Percentiles rank a stretch among this genome's conserved stretches.
These are phyloP conservation scores for Coelopa pilipes DNA, from an alignment of 2,888 invertebrate genomes.

Conservation along the genomic window DNA sequence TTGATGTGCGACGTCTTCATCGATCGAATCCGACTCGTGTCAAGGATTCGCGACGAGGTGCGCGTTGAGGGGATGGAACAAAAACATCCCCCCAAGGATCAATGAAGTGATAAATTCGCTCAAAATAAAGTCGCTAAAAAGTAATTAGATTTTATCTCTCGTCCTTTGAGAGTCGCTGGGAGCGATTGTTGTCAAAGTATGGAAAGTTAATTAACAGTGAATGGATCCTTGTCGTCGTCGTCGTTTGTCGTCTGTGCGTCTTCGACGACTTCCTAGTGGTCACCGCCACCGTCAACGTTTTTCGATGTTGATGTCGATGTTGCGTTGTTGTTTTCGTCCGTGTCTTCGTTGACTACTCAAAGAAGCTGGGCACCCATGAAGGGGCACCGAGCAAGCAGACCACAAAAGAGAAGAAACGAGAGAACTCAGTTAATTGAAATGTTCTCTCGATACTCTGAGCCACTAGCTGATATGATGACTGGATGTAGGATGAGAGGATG, in stretches of 20 bases:
- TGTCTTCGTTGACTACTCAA: no score
- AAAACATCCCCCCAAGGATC: neutral
- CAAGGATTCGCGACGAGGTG: neutral
- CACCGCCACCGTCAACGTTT: no score
- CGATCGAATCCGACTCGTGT: neutral
- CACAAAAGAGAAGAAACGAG: neutral
- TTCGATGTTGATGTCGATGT: no score
- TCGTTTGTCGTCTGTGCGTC: neutral
- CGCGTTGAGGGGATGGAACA: no score
- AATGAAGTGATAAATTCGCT: neutral
- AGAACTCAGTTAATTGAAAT: conserved; percentile 25
- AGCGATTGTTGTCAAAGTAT: conserved; percentile 16
- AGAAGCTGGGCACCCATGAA: neutral
- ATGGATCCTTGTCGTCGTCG: neutral
- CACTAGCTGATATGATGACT: no score
- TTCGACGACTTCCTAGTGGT: no score
- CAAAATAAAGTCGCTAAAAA: conserved; percentile 16
- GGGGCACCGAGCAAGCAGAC: neutral
- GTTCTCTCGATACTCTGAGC: neutral
- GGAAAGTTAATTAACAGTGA: conserved; percentile 20
- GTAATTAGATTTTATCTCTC: conserved; percentile 21
- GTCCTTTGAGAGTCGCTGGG: neutral
- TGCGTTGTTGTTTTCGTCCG: no score
- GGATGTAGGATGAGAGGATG: no score
- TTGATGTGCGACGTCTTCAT: neutral